A percentile compares a stretch with the other conserved stretches of the same genome.
These are phyloP conservation scores for Syncerus caffer DNA, from an alignment of 2,797 vertebrate species.

Conservation along the genomic window DNA sequence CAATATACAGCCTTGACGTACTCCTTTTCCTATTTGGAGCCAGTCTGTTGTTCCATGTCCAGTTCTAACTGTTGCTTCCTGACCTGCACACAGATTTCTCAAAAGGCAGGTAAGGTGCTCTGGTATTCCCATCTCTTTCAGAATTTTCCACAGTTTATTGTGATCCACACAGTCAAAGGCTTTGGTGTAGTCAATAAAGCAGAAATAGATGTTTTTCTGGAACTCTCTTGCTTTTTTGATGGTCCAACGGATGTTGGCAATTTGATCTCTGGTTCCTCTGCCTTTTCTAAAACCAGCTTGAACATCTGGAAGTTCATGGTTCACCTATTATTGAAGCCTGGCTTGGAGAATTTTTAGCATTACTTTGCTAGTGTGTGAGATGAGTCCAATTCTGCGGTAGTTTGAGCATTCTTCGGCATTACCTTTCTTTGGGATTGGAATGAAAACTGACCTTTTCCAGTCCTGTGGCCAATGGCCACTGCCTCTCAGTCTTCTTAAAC, in stretches of 20 bases:
- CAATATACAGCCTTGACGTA: too few species aligned
- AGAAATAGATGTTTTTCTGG: neutral
- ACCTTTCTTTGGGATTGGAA: neutral
- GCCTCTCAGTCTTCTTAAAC: neutral
- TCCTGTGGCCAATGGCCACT: neutral
- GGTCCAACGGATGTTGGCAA: neutral
- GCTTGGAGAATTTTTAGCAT: neutral
- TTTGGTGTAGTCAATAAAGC: neutral
- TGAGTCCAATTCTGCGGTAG: neutral
- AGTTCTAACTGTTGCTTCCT: too few species aligned
- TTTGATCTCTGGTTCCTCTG: neutral
- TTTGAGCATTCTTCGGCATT: neutral
- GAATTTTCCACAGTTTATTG: too few species aligned
- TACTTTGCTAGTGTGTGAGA: neutral
- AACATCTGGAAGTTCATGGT: neutral
- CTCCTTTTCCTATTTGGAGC: too few species aligned
- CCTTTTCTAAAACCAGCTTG: neutral
- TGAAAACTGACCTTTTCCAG: neutral
- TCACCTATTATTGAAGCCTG: neutral
- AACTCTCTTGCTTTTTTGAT: fast-evolving
- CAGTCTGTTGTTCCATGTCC: too few species aligned
- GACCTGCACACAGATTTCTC: too few species aligned
- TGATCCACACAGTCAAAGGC: neutral
- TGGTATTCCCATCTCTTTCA: too few species aligned
- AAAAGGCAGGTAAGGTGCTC: too few species aligned